Base-by-base conservation (phyloP, 2,888 invertebrate genomes). In the Cephus runcator region DNA sequence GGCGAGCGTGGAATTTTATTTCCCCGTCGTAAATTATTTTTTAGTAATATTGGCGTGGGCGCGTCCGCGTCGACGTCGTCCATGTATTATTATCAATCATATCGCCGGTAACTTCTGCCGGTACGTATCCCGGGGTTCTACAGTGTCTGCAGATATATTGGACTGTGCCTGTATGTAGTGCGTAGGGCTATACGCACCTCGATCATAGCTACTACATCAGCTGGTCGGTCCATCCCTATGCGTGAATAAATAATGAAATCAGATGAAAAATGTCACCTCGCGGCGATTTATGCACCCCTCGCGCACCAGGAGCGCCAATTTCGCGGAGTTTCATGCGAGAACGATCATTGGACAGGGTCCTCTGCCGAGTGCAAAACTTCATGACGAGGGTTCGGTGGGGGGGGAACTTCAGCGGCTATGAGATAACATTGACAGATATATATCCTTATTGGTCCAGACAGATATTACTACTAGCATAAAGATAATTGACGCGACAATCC, bases 51-150 rank as follows among this genome's bases (percentile, higher is more conserved):
- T 83, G 79, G 78, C 69, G 77, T 31, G 71, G n/a, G 36, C 75
- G 36, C 15, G 74, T 6, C 23, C 78, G 75, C 77, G 79, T 74
- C 78, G 80, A 77, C 79, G 78, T 75, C 76, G 82, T 80, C 81
- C 82, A 82, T 84, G 84, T 85, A 86, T 88, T 87, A 89, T 89
- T 88, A 89, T 89, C 88, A 89, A 88, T 89, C 88, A 88, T 86
- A 81, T 87, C 83, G 86, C 85, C 83, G 84, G 83, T 77, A 77
- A 56, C 56, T 56, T 23, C 56, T 56, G 56, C 23, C 56, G 15
- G 56, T 56, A 23, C 56, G 23, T 23, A 56, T 6, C 56, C 23
- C 6, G 23, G 23, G 23, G 23, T 2, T 56, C 56, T 23, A 56
- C 2, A 23, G 15, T 23, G 23, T 23, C 56, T 56, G 1, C 1